phyloP scores from a whole-genome alignment of 1,140 invertebrate genomes.

The Phocides pigmalion region DNA sequence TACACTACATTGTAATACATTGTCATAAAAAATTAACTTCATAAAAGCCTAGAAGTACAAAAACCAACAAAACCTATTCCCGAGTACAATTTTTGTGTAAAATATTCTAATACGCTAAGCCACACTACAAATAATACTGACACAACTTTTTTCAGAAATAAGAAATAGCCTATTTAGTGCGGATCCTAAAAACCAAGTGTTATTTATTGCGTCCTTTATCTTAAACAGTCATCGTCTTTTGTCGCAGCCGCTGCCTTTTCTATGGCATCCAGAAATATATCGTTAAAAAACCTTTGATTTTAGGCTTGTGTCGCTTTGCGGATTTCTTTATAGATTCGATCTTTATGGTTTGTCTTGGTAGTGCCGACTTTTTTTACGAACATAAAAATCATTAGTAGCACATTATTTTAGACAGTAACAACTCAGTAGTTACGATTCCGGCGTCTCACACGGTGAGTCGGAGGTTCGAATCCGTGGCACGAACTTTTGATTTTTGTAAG shows the following conservation, averaged over 20 bases:
- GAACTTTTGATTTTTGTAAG: too few relatives aligned
- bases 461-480: too few relatives aligned
- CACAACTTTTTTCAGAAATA: constrained; percentile 13
- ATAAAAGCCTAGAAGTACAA: too few relatives aligned
- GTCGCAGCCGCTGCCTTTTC: constrained; percentile 64
- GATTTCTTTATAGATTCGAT: constrained; percentile 74
- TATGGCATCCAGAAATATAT: constrained; percentile 56
- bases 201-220: constrained; percentile 75
- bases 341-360: constrained; percentile 58
- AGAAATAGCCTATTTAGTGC: constrained; percentile 27
- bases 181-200: constrained; percentile 59
- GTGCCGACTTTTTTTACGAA: background rate
- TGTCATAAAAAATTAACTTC: too few relatives aligned
- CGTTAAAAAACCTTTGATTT: constrained; percentile 50
- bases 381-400: constrained; percentile 14
- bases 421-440: too few relatives aligned
- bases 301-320: constrained; percentile 43
- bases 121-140: background rate
- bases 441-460: too few relatives aligned
- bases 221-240: constrained; percentile 66
- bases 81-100: background rate
- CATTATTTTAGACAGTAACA: background rate
- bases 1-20: too few relatives aligned
- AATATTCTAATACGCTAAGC: background rate
- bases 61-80: too few relatives aligned